Base-by-base conservation (phyloP, 2,113 vertebrate genomes). In the Chrysemys picta region DNA sequence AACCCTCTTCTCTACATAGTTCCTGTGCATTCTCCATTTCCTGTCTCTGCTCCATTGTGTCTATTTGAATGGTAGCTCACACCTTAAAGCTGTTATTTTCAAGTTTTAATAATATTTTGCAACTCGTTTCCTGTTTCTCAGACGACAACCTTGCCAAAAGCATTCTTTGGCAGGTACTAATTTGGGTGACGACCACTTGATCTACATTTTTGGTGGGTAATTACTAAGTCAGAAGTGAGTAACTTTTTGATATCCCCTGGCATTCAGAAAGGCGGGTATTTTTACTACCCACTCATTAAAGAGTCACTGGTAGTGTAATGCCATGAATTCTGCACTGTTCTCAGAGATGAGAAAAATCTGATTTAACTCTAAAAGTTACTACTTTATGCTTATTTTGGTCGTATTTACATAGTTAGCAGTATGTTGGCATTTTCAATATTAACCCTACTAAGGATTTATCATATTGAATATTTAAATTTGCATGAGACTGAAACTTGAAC, bases 151-250 rank as follows among this genome's bases (percentile, higher is more conserved):
- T 85, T 97, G 94, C 97, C 96, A 93, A 96, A 98, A 98, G 97
- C 97, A 95, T 80, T 98, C 89, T 97, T 97, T 98, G 98, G 98
- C 98, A 98, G 98, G 98, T 98, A 98, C 97, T 98, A 98, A 98
- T 98, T 98, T 98, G 97, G 97, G 96, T 98, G 98, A 98, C 95
- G 97, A 98, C 98, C 98, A 98, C 97, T 98, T 98, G 98, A 98
- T 98, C 98, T 98, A 97, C 97, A 97, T 98, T 98, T 98, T 98
- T 98, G 97, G 97, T 98, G 93, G 97, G 98, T 98, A 98, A 98
- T 98, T 98, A 98, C 96, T 91, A 96, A 98, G 97, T 98, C 98
- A 98, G 97, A 98, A 98, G 97, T 94, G 96, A 97, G 97, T 97
- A 97, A 97, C 98, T 98, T 98, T 97, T 97, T 98, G 97, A 98